Evolutionary conservation across 1,140 invertebrate genomes (phyloP).

Genomic region (Drosophila hydei): DNA sequence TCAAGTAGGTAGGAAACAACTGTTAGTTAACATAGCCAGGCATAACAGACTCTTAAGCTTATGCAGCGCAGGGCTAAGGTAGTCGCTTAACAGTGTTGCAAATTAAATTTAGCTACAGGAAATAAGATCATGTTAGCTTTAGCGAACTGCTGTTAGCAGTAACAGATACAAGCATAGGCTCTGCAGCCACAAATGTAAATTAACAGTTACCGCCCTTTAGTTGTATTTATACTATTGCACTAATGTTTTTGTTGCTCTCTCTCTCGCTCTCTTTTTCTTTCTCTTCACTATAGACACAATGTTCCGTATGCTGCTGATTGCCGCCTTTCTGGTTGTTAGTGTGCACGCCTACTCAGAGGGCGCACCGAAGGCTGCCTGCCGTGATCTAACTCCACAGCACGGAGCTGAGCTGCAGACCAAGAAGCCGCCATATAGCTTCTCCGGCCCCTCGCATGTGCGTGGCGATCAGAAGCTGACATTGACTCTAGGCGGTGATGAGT

Average conservation of each 20-base stretch:
- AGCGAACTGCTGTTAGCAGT: too few relatives aligned
- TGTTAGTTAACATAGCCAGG: too few relatives aligned
- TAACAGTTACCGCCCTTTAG: too few relatives aligned
- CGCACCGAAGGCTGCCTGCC: slow-evolving; percentile 61
- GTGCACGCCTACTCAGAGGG: slow-evolving; percentile 65
- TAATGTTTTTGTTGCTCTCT: background rate
- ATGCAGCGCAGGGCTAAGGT: too few relatives aligned
- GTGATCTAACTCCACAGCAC: slow-evolving; percentile 75
- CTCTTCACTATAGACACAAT: slow-evolving; percentile 34
- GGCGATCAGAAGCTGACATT: slow-evolving; percentile 54
- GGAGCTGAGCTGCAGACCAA: slow-evolving; percentile 59
- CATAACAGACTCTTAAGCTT: too few relatives aligned
- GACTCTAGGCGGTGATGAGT: slow-evolving; percentile 65
- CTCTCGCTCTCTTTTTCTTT: background rate
- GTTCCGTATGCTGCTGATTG: slow-evolving; percentile 67
- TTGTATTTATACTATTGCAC: too few relatives aligned
- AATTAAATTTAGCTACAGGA: too few relatives aligned
- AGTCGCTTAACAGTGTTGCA: too few relatives aligned
- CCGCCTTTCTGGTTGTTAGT: slow-evolving; percentile 59
- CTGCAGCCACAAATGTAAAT: too few relatives aligned
- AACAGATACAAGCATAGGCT: too few relatives aligned
- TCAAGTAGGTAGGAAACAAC: too few relatives aligned
- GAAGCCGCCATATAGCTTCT: slow-evolving; percentile 63
- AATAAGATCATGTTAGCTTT: too few relatives aligned
- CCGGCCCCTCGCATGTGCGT: slow-evolving; percentile 53